Conservation (phyloP, 2,888 invertebrate species). For the Lacanobia wlatinum region DNA sequence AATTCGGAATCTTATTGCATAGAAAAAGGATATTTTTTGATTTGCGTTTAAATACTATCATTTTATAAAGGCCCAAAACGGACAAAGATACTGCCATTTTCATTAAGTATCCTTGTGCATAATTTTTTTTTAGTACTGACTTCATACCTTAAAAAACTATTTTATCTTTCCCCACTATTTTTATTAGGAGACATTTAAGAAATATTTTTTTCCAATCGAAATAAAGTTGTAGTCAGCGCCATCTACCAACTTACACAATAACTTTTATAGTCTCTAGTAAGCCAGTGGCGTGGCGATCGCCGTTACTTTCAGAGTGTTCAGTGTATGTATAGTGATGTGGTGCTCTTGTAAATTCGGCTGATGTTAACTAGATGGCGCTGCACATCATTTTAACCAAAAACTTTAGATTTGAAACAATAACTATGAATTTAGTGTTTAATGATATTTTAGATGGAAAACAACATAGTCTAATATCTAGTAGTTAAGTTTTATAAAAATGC, state of each 20-base stretch:
- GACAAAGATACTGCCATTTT: too few relatives aligned
- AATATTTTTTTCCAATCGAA: background rate
- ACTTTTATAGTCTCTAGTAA: slow-evolving; percentile 9
- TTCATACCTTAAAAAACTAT: too few relatives aligned
- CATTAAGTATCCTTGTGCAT: too few relatives aligned
- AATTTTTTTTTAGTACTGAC: too few relatives aligned
- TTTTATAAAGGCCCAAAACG: too few relatives aligned
- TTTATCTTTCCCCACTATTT: too few relatives aligned
- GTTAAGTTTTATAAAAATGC: background rate
- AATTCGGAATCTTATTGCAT: too few relatives aligned
- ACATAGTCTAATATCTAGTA: too few relatives aligned
- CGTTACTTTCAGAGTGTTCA: background rate
- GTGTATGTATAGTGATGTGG: background rate
- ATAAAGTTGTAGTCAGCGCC: slow-evolving; percentile 39
- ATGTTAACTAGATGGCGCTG: slow-evolving; percentile 52
- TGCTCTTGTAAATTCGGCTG: slow-evolving; percentile 13
- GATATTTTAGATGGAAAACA: background rate
- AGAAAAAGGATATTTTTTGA: too few relatives aligned
- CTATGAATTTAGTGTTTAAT: background rate
- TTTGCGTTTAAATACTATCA: too few relatives aligned
- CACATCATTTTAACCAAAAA: background rate
- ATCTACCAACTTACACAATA: slow-evolving; percentile 20
- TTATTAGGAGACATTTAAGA: background rate
- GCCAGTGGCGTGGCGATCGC: background rate
- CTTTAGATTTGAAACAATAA: background rate